Conservation (phyloP, 2,888 invertebrate genomes). For the Sarcophaga variegata region DNA sequence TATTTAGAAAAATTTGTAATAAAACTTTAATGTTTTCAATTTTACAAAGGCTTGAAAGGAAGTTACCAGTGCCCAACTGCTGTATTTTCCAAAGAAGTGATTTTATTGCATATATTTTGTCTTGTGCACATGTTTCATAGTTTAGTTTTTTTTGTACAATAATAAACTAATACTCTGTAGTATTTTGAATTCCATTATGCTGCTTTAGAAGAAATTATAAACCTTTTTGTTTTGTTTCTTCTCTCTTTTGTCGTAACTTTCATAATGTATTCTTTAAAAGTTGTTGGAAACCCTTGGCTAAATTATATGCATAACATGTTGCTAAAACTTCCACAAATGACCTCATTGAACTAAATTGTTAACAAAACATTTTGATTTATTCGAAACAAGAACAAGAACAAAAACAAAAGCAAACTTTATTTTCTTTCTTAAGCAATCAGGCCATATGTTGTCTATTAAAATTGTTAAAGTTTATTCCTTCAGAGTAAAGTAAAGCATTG, state of each 20-base stretch:
- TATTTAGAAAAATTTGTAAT: too few species aligned
- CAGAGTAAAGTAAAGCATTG: conserved; percentile 16
- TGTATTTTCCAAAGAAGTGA: too few species aligned
- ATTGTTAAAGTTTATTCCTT: conserved; percentile 47
- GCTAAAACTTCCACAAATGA: conserved; percentile 33
- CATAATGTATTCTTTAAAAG: conserved; percentile 16
- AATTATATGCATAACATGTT: conserved; percentile 45
- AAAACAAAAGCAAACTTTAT: background rate
- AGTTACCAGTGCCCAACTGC: too few species aligned
- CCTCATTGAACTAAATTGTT: conserved; percentile 48
- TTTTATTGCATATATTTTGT: background rate
- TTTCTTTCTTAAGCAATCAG: conserved; percentile 9
- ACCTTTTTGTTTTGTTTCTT: background rate
- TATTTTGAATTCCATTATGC: conserved; percentile 21
- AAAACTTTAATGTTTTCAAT: too few species aligned
- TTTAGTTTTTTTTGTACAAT: background rate
- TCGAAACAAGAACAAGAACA: background rate
- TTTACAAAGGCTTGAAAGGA: too few species aligned
- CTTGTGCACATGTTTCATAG: background rate
- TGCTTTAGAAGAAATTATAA: background rate
- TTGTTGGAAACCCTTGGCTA: conserved; percentile 1
- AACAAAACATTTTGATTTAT: conserved; percentile 61
- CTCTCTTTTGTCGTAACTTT: background rate
- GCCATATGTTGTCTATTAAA: conserved; percentile 62
- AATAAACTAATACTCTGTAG: conserved; percentile 20